These are phyloP conservation scores for Calliphora vomitoria DNA, from an alignment of 2,888 invertebrate species.

Conservation along the genomic window DNA sequence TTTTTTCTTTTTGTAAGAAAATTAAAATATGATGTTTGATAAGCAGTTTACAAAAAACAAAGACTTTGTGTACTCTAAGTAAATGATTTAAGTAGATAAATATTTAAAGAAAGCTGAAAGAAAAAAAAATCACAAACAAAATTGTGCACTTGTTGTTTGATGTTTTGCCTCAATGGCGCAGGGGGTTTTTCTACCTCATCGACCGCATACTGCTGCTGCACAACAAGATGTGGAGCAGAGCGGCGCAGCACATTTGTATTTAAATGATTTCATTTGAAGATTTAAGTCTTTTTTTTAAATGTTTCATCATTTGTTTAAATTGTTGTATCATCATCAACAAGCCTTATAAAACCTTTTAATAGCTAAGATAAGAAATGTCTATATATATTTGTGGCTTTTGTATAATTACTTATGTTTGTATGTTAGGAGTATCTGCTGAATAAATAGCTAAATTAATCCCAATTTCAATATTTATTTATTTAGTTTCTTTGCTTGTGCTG, in stretches of 20 bases:
- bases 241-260: neutral
- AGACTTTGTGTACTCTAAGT: conserved; percentile 32
- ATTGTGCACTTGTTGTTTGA: conserved; percentile 67
- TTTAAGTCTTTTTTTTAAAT: conserved; percentile 45
- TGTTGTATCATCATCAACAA: neutral
- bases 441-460: conserved; percentile 60
- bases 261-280: conserved; percentile 45
- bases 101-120: conserved; percentile 47
- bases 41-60: conserved; percentile 63
- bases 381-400: conserved; percentile 8
- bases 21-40: conserved; percentile 71
- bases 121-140: conserved; percentile 21
- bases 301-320: conserved; percentile 44
- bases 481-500: conserved; percentile 12
- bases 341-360: conserved; percentile 26
- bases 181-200: neutral
- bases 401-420: too few relatives aligned
- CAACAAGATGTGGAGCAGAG: neutral
- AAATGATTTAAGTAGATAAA: conserved; percentile 71
- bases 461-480: conserved; percentile 65
- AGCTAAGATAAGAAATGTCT: conserved; percentile 55
- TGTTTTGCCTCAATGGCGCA: conserved; percentile 16
- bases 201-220: neutral
- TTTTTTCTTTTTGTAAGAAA: conserved; percentile 32
- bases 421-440: neutral